phyloP scores from a whole-genome alignment of 2,888 invertebrate species.

The Cephus sareptanus region DNA sequence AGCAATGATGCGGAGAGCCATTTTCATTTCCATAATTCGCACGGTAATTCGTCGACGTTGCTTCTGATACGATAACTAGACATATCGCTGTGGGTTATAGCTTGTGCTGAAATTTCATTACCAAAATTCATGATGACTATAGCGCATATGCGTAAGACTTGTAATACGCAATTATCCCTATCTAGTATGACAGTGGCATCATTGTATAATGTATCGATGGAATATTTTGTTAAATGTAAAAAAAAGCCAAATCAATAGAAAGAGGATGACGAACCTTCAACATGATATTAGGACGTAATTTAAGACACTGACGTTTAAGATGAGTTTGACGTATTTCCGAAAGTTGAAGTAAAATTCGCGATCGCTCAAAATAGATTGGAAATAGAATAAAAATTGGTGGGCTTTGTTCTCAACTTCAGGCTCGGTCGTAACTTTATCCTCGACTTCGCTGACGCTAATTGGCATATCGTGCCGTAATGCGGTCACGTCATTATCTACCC shows the following conservation, averaged over 20 bases:
- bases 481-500: conserved; percentile 55
- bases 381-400: background rate
- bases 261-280: background rate
- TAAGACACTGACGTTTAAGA: background rate
- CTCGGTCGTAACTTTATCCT: conserved; percentile 42
- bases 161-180: background rate
- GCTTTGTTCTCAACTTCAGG: background rate
- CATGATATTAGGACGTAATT: background rate
- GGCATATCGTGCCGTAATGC: conserved; percentile 55
- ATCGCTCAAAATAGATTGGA: no score
- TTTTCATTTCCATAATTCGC: conserved; percentile 45
- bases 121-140: background rate
- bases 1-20: conserved; percentile 34
- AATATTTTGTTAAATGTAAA: background rate
- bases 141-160: background rate
- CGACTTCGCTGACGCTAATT: conserved; percentile 53
- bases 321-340: background rate
- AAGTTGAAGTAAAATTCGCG: no score
- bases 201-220: no score
- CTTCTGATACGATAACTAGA: background rate
- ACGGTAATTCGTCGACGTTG: conserved; percentile 24
- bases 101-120: background rate
- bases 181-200: background rate
- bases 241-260: background rate
- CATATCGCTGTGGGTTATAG: background rate